Base-by-base conservation (phyloP, 2,797 vertebrate species). In the Acanthurus tractus region DNA sequence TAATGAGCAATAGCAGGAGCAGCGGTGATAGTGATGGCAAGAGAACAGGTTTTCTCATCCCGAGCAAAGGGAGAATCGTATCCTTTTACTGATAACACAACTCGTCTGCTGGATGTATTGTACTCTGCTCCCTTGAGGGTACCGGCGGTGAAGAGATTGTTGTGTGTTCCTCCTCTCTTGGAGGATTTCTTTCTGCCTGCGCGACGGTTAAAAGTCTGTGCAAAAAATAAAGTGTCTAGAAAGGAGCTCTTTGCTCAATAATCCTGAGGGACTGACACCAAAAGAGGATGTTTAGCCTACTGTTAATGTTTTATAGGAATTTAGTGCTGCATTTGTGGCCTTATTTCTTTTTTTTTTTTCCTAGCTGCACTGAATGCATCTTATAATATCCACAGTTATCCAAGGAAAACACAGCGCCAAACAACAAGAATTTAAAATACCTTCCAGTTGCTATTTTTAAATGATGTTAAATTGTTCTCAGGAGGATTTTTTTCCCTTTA, bases 61-160 rank as follows among this genome's bases (percentile, higher is more conserved):
- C 4, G 2, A 46, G 64, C 74, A 74, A 81, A 65, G 42, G 38
- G 46, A 38, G 75, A 86, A 82, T 82, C 36, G 13, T 52, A 63
- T 81, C 82, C 72, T 79, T 86, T 85, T 68, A 76, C 81, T 78
- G 83, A 86, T 79, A 85, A 75, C 63, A 71, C 68, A 56, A 29
- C 78, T 68, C 52, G 65, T 86, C 81, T 82, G 83, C 82, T 49
- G 70, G 76, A 80, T 85, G 84, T 69, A 74, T 89, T 89, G 89
- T 88, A 68, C 88, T 81, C 62, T 0, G 79, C 49, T 89, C 90
- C 89, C 88, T 72, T 0, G 88, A 72, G 90, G 89, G 70, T 14
- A 20, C 73, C 59, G 88, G 70, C 64, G 48, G 74, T 49, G 62
- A 64, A 85, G 76, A 75, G 76, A 84, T 66, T 76, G 82, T 70